These are phyloP conservation scores for Cantharis rustica DNA, from an alignment of 2,888 invertebrate genomes.

Conservation along the genomic window DNA sequence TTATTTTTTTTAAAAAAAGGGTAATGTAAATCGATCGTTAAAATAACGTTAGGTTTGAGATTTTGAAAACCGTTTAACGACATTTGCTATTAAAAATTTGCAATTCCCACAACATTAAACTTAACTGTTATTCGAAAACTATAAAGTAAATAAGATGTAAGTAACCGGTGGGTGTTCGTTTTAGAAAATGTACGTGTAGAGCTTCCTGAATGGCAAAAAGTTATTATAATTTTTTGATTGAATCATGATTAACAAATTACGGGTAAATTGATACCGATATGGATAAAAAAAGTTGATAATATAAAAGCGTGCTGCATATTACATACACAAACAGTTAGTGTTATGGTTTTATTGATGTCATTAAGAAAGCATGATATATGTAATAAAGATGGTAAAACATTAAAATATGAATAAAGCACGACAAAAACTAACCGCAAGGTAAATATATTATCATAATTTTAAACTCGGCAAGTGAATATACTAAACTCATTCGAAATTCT, in stretches of 20 bases:
- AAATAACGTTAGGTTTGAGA: neutral
- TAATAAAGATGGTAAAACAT: slow-evolving; percentile 14
- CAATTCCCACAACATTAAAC: neutral
- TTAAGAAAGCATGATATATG: slow-evolving; percentile 10
- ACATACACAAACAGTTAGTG: neutral
- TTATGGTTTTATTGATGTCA: slow-evolving; percentile 8
- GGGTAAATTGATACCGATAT: neutral
- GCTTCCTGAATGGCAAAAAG: neutral
- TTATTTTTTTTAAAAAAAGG: neutral
- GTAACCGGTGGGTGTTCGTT: neutral
- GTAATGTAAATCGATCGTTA: neutral
- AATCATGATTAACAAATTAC: neutral
- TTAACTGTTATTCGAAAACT: neutral
- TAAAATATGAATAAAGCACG: slow-evolving; percentile 22
- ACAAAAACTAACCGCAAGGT: slow-evolving; percentile 32
- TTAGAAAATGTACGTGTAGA: neutral
- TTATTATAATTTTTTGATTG: neutral
- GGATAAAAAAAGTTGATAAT: neutral
- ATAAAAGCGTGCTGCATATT: neutral
- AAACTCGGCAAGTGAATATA: slow-evolving; percentile 31
- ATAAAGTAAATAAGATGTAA: neutral
- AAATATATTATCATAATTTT: slow-evolving; percentile 37
- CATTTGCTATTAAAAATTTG: neutral
- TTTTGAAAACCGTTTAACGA: neutral
- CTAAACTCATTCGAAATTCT: slow-evolving; percentile 38